These are phyloP conservation scores for Agriopis leucophaearia DNA, from an alignment of 2,888 invertebrate genomes.

Conservation along the genomic window DNA sequence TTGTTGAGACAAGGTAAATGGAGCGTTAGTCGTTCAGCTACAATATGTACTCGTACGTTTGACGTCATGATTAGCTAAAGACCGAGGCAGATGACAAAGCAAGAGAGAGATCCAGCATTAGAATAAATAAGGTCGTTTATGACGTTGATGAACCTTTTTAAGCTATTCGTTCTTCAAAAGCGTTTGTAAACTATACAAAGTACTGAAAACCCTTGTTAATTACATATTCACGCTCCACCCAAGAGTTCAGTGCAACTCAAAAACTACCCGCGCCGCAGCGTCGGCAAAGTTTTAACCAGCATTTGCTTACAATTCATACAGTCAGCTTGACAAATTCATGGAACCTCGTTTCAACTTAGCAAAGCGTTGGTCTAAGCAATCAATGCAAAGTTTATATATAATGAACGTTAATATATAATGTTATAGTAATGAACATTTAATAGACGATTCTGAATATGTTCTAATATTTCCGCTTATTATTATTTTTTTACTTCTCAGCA, in stretches of 20 bases:
- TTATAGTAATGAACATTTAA: constrained; percentile 9
- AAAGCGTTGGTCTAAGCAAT: constrained; percentile 56
- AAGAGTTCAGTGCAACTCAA: constrained; percentile 38
- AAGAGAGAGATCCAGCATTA: too few species aligned
- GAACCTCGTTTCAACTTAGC: constrained; percentile 61
- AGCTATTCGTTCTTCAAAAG: neutral
- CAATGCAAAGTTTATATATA: constrained; percentile 59
- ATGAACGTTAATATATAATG: too few species aligned
- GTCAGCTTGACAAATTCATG: constrained; percentile 62
- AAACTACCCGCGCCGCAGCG: constrained; percentile 23
- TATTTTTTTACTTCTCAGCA: too few species aligned
- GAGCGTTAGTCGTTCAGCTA: too few species aligned
- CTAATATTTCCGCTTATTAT: neutral
- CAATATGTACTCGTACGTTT: too few species aligned
- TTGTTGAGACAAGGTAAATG: too few species aligned
- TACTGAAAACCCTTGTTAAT: constrained; percentile 13
- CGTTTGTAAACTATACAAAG: neutral
- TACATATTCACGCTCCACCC: constrained; percentile 29
- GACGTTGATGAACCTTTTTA: neutral
- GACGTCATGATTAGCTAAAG: too few species aligned
- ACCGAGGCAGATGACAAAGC: too few species aligned
- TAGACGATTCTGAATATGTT: neutral
- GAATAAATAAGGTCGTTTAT: neutral
- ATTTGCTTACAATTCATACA: constrained; percentile 57
- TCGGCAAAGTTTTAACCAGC: constrained; percentile 43